phyloP scores from a whole-genome alignment of 1,140 invertebrate species.

The Dinothrombium tinctorium region DNA sequence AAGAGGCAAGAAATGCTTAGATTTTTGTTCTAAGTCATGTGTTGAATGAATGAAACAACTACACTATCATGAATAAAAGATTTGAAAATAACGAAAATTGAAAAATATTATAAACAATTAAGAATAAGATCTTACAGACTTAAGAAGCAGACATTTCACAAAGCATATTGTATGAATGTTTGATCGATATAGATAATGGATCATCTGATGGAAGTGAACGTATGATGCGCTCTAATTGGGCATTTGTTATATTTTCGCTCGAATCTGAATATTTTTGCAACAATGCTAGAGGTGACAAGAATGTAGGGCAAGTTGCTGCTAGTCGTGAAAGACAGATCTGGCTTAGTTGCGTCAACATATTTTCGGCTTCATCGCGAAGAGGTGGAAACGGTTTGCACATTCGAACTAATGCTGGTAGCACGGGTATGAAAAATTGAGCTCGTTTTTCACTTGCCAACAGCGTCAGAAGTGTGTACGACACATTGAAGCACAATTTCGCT shows the following conservation, averaged over 20 bases:
- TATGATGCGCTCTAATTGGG: background rate
- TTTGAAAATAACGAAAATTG: no score
- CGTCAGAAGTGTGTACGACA: constrained; percentile 53
- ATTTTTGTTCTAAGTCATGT: no score
- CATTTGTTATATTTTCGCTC: background rate
- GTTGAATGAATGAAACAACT: no score
- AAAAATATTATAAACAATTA: no score
- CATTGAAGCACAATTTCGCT: constrained; percentile 68
- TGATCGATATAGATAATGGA: background rate
- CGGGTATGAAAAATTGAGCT: constrained; percentile 50
- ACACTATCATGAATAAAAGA: no score
- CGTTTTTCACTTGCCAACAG: constrained; percentile 52
- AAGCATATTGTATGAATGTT: no score
- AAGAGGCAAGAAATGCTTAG: no score
- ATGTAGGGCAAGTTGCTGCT: constrained; percentile 20
- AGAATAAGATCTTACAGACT: no score
- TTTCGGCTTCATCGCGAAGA: constrained; percentile 61
- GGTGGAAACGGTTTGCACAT: constrained; percentile 80
- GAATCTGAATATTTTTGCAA: background rate
- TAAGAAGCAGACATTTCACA: no score
- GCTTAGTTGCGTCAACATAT: constrained; percentile 58
- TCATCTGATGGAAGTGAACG: background rate
- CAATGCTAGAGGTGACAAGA: background rate
- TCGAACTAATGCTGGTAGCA: constrained; percentile 53
- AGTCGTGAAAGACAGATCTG: constrained; percentile 59